These are phyloP conservation scores for Athene cunicularia DNA, from an alignment of 2,113 vertebrate species.

Conservation along the genomic window DNA sequence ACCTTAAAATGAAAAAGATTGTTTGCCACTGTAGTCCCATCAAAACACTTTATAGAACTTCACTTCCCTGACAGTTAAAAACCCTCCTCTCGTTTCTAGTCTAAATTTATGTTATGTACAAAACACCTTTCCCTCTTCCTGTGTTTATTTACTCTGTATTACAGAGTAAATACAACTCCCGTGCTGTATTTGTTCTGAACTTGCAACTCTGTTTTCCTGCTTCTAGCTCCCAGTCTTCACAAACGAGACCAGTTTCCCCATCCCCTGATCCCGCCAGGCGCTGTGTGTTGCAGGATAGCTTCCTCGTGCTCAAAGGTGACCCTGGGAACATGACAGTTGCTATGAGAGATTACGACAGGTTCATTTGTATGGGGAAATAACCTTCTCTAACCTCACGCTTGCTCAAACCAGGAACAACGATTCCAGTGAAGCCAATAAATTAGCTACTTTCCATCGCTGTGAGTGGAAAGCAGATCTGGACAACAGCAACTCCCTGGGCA, in stretches of 20 bases:
- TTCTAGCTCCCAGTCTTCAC: background rate
- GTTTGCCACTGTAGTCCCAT: background rate
- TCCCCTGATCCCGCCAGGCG: accelerated
- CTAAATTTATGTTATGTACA: background rate
- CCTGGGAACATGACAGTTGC: background rate
- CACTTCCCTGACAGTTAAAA: background rate
- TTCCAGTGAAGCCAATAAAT: background rate
- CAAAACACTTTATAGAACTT: background rate
- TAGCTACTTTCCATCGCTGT: background rate
- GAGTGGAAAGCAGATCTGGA: background rate
- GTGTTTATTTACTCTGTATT: background rate
- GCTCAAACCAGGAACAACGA: background rate
- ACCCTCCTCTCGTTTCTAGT: background rate
- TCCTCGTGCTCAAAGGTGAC: background rate
- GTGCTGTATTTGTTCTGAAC: background rate
- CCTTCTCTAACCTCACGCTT: background rate
- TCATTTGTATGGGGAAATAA: background rate
- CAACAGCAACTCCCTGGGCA: background rate
- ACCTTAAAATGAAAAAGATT: background rate
- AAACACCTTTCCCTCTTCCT: background rate
- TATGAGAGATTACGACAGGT: background rate
- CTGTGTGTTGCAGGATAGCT: background rate
- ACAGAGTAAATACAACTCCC: too few relatives aligned
- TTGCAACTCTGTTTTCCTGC: background rate
- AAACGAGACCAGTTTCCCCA: background rate